These are phyloP conservation scores for Prolemur simus DNA, from an alignment of 2,113 vertebrate genomes.

Conservation along the genomic window DNA sequence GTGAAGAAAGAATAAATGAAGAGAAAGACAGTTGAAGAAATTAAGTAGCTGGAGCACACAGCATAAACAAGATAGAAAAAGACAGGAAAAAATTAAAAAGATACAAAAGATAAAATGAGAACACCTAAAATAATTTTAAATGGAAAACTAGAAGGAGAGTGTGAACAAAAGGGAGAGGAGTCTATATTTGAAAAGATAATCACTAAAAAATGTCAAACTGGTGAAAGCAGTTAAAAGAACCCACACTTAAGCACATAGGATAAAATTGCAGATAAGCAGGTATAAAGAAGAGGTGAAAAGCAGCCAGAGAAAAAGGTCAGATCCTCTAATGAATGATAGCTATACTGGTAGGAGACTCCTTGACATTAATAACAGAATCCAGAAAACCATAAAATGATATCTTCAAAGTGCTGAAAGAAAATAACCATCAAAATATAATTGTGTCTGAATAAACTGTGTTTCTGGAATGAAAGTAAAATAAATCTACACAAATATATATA, in stretches of 20 bases:
- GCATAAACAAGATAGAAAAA: neutral
- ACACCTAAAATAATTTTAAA: neutral
- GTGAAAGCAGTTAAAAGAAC: neutral
- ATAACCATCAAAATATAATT: neutral
- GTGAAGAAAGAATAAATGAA: neutral
- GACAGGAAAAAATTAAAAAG: neutral
- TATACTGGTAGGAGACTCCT: neutral
- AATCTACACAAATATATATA: neutral
- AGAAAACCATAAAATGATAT: neutral
- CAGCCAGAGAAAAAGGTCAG: neutral
- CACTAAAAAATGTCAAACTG: neutral
- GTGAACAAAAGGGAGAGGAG: neutral
- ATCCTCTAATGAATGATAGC: neutral
- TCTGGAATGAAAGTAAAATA: neutral
- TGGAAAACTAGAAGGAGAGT: neutral
- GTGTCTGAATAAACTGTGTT: neutral
- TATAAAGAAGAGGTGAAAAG: neutral
- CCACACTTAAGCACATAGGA: neutral
- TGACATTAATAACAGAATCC: neutral
- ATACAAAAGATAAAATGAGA: neutral
- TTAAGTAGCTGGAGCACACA: neutral
- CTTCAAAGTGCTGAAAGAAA: neutral
- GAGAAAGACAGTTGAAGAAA: neutral
- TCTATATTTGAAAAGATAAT: neutral
- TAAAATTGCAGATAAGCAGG: neutral